phyloP scores from a whole-genome alignment of 23 tunicate genomes.

The Styela clava region DNA sequence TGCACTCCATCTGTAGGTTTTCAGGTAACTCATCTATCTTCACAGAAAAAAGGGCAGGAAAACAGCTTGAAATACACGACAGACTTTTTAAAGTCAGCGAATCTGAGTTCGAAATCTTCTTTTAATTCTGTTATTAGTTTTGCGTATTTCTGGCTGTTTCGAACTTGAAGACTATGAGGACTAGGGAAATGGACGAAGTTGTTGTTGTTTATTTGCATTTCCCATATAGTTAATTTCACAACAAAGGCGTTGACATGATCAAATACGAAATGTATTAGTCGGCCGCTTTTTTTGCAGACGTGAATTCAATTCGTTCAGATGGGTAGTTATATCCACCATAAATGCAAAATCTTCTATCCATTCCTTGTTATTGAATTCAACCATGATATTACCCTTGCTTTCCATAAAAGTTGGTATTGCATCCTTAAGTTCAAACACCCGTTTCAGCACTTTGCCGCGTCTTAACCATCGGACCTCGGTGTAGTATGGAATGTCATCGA shows the following conservation, averaged over 20 bases:
- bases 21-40: conserved; percentile 50
- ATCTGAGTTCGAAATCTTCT: conserved; percentile 42
- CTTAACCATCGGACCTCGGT: no score
- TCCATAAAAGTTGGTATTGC: no score
- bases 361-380: conserved; percentile 38
- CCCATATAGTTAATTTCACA: conserved; percentile 51
- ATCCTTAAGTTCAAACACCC: conserved; percentile 48
- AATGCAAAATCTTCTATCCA: no score
- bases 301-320: conserved; percentile 35
- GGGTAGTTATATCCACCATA: no score
- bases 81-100: conserved; percentile 49
- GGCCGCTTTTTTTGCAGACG: conserved; percentile 13
- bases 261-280: conserved; percentile 29
- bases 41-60: conserved; percentile 52
- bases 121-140: conserved; percentile 46
- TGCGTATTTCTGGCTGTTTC: conserved; percentile 38
- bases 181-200: conserved; percentile 63
- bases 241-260: conserved; percentile 55
- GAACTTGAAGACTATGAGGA: conserved; percentile 39
- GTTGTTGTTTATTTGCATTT: conserved; percentile 58
- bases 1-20: conserved; percentile 43
- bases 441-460: conserved; percentile 37
- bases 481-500: no score
- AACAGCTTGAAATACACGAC: conserved; percentile 45
- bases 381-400: conserved; percentile 25